Evolutionary conservation across 1,140 invertebrate genomes (phyloP), one percentile per base, ranked within the genome.

Genomic region (Pseudomyrmex concolor): DNA sequence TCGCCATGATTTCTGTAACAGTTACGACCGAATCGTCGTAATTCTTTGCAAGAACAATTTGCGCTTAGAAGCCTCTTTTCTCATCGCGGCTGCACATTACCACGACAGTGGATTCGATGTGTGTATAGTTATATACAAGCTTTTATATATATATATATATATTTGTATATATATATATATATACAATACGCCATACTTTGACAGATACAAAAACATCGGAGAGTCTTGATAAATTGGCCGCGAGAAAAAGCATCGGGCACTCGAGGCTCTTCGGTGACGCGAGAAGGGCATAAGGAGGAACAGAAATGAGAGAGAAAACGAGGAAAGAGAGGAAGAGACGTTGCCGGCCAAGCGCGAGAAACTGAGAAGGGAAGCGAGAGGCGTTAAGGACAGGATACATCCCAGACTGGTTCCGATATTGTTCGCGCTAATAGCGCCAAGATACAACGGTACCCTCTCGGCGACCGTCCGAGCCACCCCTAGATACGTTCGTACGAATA

Each of bases 381-480:
- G 92, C 93, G 92, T 93, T 94, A 92, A 93, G 88, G 84, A 92
- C 90, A 92, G 92, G 92, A 94, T 94, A 92, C 91, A 92, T 91
- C 89, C 90, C 88, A 89, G 89, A 88, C 92, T 88, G 88, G 91
- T 94, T 93, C 93, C 94, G 93, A 93, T 92, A 94, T 94, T 91
- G 93, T 93, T 92, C 87, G 90, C 91, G 90, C 91, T 94, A 94
- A 94, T 94, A 94, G 92, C 92, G 89, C 88, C 85, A 86, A 94
- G 93, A 94, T 92, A 94, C 90, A 92, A 78, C 77, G 67, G 86
- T 59, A 76, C 51, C 25, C 84, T 57, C 17, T 76, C 43, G 60
- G 55, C 68, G 70, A 87, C 82, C 85, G 71, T 43, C 43, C 82
- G 43, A 81, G 54, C 70, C 83, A 87, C 86, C 86, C 86, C 78